Conservation (phyloP, 2,797 vertebrate genomes). For the Sebastes kiyomatsui region DNA sequence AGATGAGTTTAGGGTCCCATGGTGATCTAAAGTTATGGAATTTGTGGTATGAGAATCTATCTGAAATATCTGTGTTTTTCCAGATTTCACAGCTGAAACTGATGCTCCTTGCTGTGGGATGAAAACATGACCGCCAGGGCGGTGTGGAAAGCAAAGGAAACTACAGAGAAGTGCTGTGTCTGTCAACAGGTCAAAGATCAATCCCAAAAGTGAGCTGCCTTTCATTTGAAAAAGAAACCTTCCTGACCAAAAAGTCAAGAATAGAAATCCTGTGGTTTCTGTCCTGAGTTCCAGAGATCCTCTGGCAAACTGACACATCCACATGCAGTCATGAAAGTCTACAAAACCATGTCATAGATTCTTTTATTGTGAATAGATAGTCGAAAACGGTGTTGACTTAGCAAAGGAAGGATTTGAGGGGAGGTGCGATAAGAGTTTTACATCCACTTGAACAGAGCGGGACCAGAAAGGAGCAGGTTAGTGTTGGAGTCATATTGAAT, state of each 20-base stretch:
- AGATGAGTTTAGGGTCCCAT: too few relatives aligned
- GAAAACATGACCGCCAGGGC: not conserved
- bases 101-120: not conserved
- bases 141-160: not conserved
- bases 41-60: too few relatives aligned
- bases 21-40: not conserved
- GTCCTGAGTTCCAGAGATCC: not conserved
- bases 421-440: constrained; percentile 3
- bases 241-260: not conserved
- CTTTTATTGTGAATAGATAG: not conserved
- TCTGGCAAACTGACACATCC: not conserved
- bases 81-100: not conserved
- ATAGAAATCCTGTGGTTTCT: not conserved
- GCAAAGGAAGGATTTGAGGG: not conserved
- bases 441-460: not conserved
- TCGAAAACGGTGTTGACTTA: not conserved
- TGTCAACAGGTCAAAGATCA: not conserved
- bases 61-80: not conserved
- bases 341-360: too few relatives aligned
- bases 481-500: constrained; percentile 18
- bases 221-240: not conserved
- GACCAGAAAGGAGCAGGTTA: constrained; percentile 19
- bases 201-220: not conserved
- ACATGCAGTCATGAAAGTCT: not conserved
- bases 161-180: not conserved